phyloP scores from a whole-genome alignment of 2,113 vertebrate genomes.

The Ibidorhyncha struthersii region DNA sequence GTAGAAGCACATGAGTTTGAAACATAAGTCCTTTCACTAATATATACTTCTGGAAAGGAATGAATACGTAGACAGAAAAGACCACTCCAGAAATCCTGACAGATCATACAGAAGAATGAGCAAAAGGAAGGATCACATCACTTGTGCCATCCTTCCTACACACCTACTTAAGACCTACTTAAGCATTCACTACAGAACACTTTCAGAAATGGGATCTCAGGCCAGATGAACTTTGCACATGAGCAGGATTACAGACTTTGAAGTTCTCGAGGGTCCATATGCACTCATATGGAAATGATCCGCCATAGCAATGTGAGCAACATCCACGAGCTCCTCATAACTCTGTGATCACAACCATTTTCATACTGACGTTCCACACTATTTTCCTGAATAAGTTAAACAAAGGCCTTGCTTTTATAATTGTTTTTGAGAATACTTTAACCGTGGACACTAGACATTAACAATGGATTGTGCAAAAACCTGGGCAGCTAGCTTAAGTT shows the following conservation, averaged over 20 bases:
- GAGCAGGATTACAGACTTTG: background rate
- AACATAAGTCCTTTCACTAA: background rate
- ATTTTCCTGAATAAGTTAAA: background rate
- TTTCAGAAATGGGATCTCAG: background rate
- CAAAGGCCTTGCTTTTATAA: background rate
- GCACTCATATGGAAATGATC: background rate
- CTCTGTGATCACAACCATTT: background rate
- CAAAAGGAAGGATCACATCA: background rate
- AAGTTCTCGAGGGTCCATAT: background rate
- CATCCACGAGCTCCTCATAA: background rate
- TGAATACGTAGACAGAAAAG: background rate
- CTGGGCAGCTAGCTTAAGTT: background rate
- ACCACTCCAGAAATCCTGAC: background rate
- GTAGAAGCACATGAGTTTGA: background rate
- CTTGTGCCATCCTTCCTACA: background rate
- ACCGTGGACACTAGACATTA: background rate
- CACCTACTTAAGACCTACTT: background rate
- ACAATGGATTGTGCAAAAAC: background rate
- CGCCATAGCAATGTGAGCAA: background rate
- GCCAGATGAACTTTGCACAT: background rate
- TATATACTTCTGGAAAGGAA: background rate
- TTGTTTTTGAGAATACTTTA: background rate
- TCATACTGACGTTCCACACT: background rate
- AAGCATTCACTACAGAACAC: background rate
- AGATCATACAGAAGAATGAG: background rate